Evolutionary conservation across 2,113 vertebrate genomes (phyloP), one percentile per base, ranked within the genome.

Genomic region (Calidris pygmaea): DNA sequence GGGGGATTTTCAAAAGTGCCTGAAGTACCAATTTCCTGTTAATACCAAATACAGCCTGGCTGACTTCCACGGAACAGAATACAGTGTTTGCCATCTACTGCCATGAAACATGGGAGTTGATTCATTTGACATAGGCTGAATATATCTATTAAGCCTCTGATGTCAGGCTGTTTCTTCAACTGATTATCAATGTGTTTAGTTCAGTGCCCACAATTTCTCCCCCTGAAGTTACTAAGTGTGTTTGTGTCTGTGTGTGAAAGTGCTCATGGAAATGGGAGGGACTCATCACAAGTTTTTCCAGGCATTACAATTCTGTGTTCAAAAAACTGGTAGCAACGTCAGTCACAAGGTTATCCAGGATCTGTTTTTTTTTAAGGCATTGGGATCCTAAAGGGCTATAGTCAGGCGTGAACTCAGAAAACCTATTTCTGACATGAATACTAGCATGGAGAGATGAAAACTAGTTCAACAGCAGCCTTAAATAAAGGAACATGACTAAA

Each of bases 401-500:
- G 30, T 41, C 48, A 84, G 14, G 34, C 34, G 7, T 65, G 37
- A 95, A 96, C 85, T 71, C 55, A 68, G 71, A 90, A 94, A 89
- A 67, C 48, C 39, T 76, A 32, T 73, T 94, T 96, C 80, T 95
- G 71, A 85, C 59, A 73, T 37, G 52, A 86, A 83, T 80, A 89
- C 37, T 80, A 90, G 35, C 34, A 55, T 26, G 35, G 48, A 75
- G 52, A 76, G 30, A 80, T 24, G 60, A 84, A 96, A 94, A 67
- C 22, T 92, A 43, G 43, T 47, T 95, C 63, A 94, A 55, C 74
- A 82, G 30, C 81, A 89, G 62, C 22, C 59, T 93, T 92, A 89
- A 96, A 93, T 86, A 89, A 74, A 84, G 53, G 58, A 97, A 97
- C 94, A 93, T 96, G 95, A 97, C 92, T 95, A 94, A 97, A 97